Evolutionary conservation across 2,888 invertebrate genomes (phyloP), one percentile per base, ranked within the genome.

Genomic region (Syritta pipiens): DNA sequence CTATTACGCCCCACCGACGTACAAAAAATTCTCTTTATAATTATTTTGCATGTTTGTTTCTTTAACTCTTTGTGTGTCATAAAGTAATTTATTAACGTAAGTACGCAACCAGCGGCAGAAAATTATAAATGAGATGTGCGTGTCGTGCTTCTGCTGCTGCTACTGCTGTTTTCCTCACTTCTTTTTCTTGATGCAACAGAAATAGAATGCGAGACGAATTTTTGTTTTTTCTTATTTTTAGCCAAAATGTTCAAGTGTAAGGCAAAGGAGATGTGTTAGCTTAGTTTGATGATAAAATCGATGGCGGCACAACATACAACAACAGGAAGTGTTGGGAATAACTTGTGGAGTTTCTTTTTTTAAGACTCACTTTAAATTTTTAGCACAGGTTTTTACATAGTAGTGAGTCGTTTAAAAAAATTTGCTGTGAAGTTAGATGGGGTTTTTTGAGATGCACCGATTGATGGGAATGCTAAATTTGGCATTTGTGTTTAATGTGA

Each of bases 11-110:
- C 48, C 40, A 28, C 59, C 42, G 30, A 48, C 28, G 24, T 30
- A 49, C 65, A 53, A n/a, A n/a, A n/a, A n/a, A 59, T 71, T 42
- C 24, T 49, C 55, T 75, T n/a, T 62, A 32, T 42, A 48, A 51
- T 55, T 26, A 37, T 35, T 60, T 57, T 63, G 49, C 19, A 62
- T 59, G 51, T 62, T 46, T 4, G 37, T 9, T 65, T 53, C 9
- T 63, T 49, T 57, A 30, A 40, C 62, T 46, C 35, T 59, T 51
- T 63, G 10, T 32, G 14, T 35, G 55, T 76, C 53, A 69, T 68
- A 51, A 71, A 77, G 53, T 42, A 75, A 68, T 75, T 75, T 75
- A 62, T 32, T 20, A 68, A 62, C 46, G 55, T 28, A 57, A 69
- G 35, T 10, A 20, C 9, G 20, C 48, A 28, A 60, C 20, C 44